Evolutionary conservation across 2,113 vertebrate genomes (phyloP), one percentile per base, ranked within the genome.

Genomic region (Prionailurus bengalensis): DNA sequence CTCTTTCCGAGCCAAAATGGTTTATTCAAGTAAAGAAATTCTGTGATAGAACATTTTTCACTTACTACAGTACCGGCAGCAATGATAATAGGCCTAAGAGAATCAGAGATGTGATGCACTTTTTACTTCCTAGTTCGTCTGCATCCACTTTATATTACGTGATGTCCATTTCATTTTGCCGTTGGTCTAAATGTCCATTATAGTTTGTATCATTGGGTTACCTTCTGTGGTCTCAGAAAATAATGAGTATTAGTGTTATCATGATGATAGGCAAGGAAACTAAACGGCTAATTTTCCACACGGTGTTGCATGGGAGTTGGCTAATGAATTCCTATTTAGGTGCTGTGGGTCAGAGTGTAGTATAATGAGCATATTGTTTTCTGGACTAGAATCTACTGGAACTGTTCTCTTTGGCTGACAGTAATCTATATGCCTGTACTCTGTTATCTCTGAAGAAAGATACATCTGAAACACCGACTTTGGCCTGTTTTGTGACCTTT

Each of bases 401-500:
- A 4, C 5, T 70, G 17, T 93, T 94, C 65, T 92, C 33, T 31
- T 48, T 92, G 13, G 29, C 70, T 95, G 39, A 90, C 94, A 97
- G 10, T 82, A 90, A 5, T 68, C n/a, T 76, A 80, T 36, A 33
- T 63, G 39, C 2, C 74, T 39, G 63, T 36, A 31, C 13, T 66
- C 36, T 94, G 8, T 85, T 27, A 3, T 89, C 17, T 82, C 13
- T 89, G 23, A 84, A 80, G 31, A 89, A 94, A 96, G 81, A 51
- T 84, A 33, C 1, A 61, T n/a, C 83, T 81, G 65, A 97, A 92
- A 80, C 15, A 31, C 4, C 8, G 29, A 74, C 11, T 94, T 74
- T 53, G 95, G 4, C 89, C 68, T 80, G n/a, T 83, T 71, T 95
- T 71, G 4, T 90, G 19, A 86, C 83, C 92, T 95, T 76, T 29